phyloP scores from a whole-genome alignment of 2,888 invertebrate species.

The Acronicta aceris region DNA sequence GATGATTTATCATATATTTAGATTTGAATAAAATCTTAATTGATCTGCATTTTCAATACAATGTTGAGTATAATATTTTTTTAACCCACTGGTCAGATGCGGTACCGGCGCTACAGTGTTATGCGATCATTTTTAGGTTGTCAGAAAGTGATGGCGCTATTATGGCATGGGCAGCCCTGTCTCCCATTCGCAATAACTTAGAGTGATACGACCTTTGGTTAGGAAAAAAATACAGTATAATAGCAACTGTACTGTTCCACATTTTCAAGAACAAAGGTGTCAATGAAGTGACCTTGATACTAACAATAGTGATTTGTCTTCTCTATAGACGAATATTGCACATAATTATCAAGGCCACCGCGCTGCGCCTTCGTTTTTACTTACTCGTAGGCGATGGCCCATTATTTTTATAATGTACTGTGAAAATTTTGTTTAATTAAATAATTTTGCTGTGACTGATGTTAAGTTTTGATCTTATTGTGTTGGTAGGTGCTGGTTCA shows the following conservation, averaged over 20 bases:
- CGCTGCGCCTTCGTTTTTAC: conserved; percentile 22
- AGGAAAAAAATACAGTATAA: conserved; percentile 1
- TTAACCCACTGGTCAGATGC: too few relatives aligned
- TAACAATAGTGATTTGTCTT: conserved; percentile 40
- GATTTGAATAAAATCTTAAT: background rate
- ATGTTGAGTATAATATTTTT: too few relatives aligned
- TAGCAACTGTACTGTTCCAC: background rate
- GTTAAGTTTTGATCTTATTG: conserved; percentile 73
- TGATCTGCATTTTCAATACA: background rate
- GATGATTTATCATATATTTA: conserved; percentile 19
- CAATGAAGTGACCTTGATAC: conserved; percentile 36
- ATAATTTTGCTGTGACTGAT: conserved; percentile 82
- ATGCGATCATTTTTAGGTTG: too few relatives aligned
- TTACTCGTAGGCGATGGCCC: conserved; percentile 37
- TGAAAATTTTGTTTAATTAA: conserved; percentile 55
- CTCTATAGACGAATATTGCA: conserved; percentile 41
- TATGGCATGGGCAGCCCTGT: too few relatives aligned
- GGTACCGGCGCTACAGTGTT: too few relatives aligned
- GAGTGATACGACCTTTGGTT: too few relatives aligned
- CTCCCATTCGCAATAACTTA: too few relatives aligned
- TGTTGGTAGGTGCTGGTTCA: conserved; percentile 79
- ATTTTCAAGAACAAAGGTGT: conserved; percentile 22
- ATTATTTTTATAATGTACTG: conserved; percentile 31
- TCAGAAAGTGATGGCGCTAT: too few relatives aligned
- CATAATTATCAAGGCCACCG: conserved; percentile 37